Conservation (phyloP, 2,888 invertebrate species). For the Nipponacmea schrenckii region DNA sequence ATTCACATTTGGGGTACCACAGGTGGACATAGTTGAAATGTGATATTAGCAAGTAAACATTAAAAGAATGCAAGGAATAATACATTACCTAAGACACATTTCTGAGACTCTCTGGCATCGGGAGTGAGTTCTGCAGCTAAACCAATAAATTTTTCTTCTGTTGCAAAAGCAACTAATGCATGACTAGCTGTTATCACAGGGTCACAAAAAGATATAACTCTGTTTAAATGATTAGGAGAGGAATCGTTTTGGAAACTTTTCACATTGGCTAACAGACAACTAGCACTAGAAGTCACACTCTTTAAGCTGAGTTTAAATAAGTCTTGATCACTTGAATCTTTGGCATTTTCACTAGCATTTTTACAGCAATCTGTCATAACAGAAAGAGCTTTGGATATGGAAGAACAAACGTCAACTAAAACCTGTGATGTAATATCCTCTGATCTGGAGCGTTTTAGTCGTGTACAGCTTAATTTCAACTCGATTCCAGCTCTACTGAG, state of each 20-base stretch:
- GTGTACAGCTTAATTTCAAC: constrained; percentile 56
- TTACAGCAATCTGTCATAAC: constrained; percentile 59
- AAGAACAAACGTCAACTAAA: constrained; percentile 58
- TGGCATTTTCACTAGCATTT: constrained; percentile 49
- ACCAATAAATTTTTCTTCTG: constrained; percentile 63
- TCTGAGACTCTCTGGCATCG: constrained; percentile 56
- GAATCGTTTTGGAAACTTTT: constrained; percentile 57
- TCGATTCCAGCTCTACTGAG: constrained; percentile 60
- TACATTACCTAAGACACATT: constrained; percentile 55
- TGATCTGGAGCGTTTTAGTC: constrained; percentile 49
- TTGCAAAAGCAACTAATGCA: constrained; percentile 61
- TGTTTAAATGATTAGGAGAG: constrained; percentile 44
- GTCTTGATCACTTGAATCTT: constrained; percentile 49
- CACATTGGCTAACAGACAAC: constrained; percentile 60
- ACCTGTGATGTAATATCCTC: constrained; percentile 56
- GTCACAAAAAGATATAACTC: constrained; percentile 62
- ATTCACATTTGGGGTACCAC: too few species aligned
- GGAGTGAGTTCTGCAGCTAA: constrained; percentile 50
- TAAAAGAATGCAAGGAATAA: not conserved
- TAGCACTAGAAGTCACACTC: constrained; percentile 59
- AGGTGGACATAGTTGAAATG: too few species aligned
- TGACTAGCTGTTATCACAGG: constrained; percentile 59
- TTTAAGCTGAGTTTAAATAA: constrained; percentile 63
- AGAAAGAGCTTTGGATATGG: constrained; percentile 56
- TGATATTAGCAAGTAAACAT: too few species aligned